phyloP scores from a whole-genome alignment of 35 echinoderm and acorn worm species.

The Lytechinus pictus region DNA sequence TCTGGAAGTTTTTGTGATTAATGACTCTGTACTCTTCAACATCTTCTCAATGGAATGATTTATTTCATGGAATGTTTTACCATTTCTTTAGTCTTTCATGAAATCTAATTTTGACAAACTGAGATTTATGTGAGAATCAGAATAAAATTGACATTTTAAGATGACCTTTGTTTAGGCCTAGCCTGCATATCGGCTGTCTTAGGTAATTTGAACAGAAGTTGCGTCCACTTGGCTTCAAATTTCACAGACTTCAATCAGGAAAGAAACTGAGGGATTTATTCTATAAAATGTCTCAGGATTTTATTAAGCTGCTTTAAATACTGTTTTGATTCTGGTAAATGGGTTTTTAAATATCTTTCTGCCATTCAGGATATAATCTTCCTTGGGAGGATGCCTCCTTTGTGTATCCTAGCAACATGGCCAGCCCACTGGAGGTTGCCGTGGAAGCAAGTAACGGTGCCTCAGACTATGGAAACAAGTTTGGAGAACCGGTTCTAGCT shows the following conservation, averaged over 20 bases:
- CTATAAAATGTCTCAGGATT: no score
- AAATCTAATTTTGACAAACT: no score
- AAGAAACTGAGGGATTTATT: no score
- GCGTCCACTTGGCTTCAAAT: neutral
- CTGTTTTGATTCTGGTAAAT: no score
- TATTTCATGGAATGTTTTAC: no score
- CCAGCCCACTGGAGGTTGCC: slow-evolving; percentile 76
- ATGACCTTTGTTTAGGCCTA: neutral
- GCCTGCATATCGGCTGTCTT: neutral
- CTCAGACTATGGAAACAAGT: slow-evolving; percentile 98
- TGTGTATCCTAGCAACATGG: slow-evolving; percentile 86
- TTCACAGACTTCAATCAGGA: no score
- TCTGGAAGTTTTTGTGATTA: neutral
- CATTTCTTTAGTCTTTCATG: no score
- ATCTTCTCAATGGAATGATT: neutral
- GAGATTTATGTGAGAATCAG: no score
- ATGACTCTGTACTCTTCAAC: neutral
- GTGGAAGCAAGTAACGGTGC: slow-evolving; percentile 95
- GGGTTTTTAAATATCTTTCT: neutral
- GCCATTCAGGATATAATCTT: slow-evolving; percentile 73
- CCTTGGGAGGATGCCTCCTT: slow-evolving; percentile 88
- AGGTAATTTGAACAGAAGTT: neutral
- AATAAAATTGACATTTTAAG: neutral
- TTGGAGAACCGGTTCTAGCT: slow-evolving; percentile 92
- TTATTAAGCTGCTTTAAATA: no score